Evolutionary conservation across 2,113 vertebrate species (phyloP), one percentile per base, ranked within the genome.

Genomic region (Marmota flaviventris): DNA sequence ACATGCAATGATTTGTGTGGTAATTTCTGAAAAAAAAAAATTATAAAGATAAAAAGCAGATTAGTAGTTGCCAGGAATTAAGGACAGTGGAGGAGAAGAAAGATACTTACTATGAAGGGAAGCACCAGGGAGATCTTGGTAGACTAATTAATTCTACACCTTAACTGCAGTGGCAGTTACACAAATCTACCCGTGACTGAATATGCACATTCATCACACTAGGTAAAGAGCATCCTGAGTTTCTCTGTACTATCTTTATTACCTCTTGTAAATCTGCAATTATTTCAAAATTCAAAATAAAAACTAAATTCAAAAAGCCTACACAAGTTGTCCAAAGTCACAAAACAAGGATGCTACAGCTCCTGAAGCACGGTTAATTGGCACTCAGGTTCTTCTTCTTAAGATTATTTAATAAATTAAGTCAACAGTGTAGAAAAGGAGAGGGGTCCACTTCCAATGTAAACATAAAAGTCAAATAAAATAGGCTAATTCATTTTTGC

Each of bases 401-500:
- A 85, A 81, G 53, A 87, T 39, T 89, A 85, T 86, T 97, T 91
- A 92, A 88, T 4, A 37, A 77, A 85, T 27, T 89, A 95, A 97
- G 73, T 17, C 56, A 85, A 92, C 58, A n/a, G 13, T 93, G 76
- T 51, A 92, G n/a, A 90, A 29, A 78, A 0, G 8, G 16, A 3
- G 45, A 18, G 1, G 29, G 85, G 58, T 91, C 37, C 1, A 0
- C 77, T 76, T 95, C 89, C 77, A 85, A 86, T 85, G 84, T 95
- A 87, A 93, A 85, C 70, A 90, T 81, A 67, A 34, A 94, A 94
- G 96, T 76, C 85, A 76, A 97, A 93, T 24, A 53, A 95, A 97
- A 97, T 0, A 63, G 3, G 65, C 61, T 75, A n/a, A 98, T 85
- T 96, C 51, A 42, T 70, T 96, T 48, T 94, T 96, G 92, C 69